Percentiles rank a stretch among this genome's conserved stretches.
phyloP scores from a whole-genome alignment of 2,113 vertebrate genomes.

The Melanocharis versteri region DNA sequence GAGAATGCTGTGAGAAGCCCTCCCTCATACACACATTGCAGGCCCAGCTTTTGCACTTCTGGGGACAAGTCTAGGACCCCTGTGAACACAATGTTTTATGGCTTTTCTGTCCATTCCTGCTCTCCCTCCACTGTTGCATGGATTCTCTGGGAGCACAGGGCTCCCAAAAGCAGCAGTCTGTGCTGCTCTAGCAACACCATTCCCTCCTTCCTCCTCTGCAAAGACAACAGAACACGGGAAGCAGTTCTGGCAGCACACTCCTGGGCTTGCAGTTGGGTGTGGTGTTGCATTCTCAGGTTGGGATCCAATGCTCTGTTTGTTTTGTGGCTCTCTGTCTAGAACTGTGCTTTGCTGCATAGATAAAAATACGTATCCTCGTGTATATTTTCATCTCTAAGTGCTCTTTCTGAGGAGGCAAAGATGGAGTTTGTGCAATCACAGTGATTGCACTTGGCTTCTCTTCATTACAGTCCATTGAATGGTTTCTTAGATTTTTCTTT shows the following conservation, averaged over 20 bases:
- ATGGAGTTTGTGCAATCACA: neutral
- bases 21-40: neutral
- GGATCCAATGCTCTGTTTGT: neutral
- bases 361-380: neutral
- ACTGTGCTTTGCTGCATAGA: neutral
- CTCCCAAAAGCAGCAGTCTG: neutral
- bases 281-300: neutral
- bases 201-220: neutral
- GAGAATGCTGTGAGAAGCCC: neutral
- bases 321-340: neutral
- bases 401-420: neutral
- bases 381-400: neutral
- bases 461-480: constrained; percentile 18
- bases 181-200: neutral
- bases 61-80: neutral
- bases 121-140: neutral
- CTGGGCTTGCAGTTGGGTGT: neutral
- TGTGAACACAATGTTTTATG: neutral
- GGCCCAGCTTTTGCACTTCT: neutral
- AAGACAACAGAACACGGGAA: neutral
- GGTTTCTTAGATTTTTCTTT: neutral
- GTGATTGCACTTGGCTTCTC: constrained; percentile 8
- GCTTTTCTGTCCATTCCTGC: neutral
- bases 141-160: neutral
- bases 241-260: neutral